phyloP scores from a whole-genome alignment of 1,140 invertebrate species.

The Mercenaria mercenaria region DNA sequence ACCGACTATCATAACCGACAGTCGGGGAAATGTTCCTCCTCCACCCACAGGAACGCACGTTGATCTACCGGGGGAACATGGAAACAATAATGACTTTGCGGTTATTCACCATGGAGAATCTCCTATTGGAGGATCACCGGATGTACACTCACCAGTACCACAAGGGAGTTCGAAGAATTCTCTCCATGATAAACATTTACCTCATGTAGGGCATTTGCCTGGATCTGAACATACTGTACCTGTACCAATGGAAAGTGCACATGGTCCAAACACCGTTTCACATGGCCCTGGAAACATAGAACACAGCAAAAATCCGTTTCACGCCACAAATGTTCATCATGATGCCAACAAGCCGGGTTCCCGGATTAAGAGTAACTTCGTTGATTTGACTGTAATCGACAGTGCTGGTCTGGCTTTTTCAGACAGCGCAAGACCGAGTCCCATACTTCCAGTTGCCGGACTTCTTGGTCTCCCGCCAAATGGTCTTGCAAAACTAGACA shows the following conservation, averaged over 20 bases:
- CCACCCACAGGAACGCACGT: not conserved
- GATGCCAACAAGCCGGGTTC: not conserved
- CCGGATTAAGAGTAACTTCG: not conserved
- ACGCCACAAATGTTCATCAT: constrained; percentile 11
- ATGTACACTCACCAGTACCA: not conserved
- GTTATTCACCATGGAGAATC: constrained; percentile 23
- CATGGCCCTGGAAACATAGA: not conserved
- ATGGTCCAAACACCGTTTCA: not conserved
- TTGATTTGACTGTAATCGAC: not conserved
- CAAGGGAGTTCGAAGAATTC: not conserved
- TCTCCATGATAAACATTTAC: no score
- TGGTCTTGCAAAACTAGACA: not conserved
- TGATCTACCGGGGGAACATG: constrained; percentile 28
- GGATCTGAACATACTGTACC: not conserved
- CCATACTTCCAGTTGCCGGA: not conserved
- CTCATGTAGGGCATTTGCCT: not conserved
- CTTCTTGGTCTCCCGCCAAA: not conserved
- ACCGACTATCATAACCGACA: not conserved
- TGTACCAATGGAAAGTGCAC: not conserved
- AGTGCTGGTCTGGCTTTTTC: not conserved
- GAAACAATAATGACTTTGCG: not conserved
- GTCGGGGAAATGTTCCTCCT: not conserved
- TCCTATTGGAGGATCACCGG: not conserved
- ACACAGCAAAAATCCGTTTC: not conserved
- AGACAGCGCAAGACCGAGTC: not conserved